Evolutionary conservation across 2,113 vertebrate genomes (phyloP).

Genomic region (Tragelaphus buxtoni): DNA sequence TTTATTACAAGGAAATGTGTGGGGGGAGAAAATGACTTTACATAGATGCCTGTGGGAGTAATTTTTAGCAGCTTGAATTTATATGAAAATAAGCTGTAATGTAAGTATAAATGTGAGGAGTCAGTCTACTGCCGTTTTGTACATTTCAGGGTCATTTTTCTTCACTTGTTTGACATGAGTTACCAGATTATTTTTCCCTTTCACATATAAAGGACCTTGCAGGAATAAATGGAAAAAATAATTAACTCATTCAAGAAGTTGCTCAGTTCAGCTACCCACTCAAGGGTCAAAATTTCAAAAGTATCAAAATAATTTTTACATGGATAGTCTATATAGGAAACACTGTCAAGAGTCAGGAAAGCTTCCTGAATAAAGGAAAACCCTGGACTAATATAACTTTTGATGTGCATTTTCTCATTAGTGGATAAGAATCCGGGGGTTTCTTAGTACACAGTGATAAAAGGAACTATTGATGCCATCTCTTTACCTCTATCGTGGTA

Average conservation of each 20-base stretch:
- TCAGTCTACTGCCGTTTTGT: constrained; percentile 9
- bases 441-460: background rate
- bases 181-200: background rate
- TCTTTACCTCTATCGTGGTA: background rate
- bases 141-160: constrained; percentile 14
- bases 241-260: background rate
- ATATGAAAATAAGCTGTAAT: constrained; percentile 42
- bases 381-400: background rate
- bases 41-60: constrained; percentile 33
- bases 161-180: background rate
- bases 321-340: background rate
- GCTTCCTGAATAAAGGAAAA: background rate
- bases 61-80: constrained; percentile 65
- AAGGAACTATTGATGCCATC: background rate
- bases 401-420: background rate
- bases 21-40: background rate
- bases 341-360: background rate
- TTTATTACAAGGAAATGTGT: constrained; percentile 41
- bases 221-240: background rate
- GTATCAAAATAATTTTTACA: background rate
- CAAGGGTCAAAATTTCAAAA: background rate
- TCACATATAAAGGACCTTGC: background rate
- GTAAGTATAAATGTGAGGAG: constrained; percentile 42
- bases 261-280: background rate
- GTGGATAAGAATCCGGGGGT: background rate